Base-by-base conservation (phyloP, 1,140 invertebrate species). In the Paracyclopina nana region DNA sequence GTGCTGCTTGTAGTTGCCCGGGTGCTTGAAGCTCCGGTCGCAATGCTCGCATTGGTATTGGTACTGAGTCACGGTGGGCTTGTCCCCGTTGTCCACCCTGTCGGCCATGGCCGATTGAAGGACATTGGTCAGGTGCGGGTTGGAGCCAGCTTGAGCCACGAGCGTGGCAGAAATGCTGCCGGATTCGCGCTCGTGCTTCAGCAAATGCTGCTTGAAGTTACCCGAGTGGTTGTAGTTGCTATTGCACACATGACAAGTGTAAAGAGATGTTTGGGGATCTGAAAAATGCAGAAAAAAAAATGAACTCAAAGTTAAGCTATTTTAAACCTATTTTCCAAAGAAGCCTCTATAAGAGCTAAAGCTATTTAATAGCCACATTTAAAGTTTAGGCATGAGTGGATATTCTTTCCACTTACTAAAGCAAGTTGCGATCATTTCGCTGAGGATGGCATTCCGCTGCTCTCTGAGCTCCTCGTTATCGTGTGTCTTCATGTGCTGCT, bases 171-270 rank as follows among this genome's bases (percentile, higher is more conserved):
- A 16, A n/a, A 38, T 20, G 22, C n/a, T 20, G 3, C 46, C 27
- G 24, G 38, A 14, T 26, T 52, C 50, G 9, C 50, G 34, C 22
- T 52, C 50, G 20, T 52, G 50, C 50, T 52, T 52, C 12, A 42
- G 20, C n/a, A 52, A 25, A 44, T 52, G 50, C 20, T 52, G 50
- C 24, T 52, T 52, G 27, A 46, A 52, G 40, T 52, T 52, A n/a
- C 50, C 50, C 4, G 50, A 31, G 27, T 52, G 50, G 1, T 14
- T 40, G 38, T 52, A 52, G 14, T n/a, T 26, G 27, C 50, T 52
- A 14, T 52, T 52, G 38, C 50, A 52, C 11, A 52, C 43, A 6
- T 26, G 22, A 52, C 50, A 52, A 14, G n/a, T 44, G 20, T 52
- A 52, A 14, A 16, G 38, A 26, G 16, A 12, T 8, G 2, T 26